Evolutionary conservation across 2,797 vertebrate species (phyloP).

Genomic region (Mormyrops attenuatus): DNA sequence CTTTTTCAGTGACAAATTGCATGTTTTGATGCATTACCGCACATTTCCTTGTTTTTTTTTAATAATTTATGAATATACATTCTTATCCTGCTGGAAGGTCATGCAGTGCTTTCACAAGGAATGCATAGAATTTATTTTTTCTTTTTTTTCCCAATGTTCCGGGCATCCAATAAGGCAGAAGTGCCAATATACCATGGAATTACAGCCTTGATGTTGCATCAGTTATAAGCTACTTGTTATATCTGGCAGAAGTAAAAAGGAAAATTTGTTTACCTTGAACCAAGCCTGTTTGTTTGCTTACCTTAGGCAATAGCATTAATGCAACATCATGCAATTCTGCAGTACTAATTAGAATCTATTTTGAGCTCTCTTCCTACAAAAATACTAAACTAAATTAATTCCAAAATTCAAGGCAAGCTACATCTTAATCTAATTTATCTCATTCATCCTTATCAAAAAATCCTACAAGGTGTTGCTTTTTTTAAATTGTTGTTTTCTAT

Average conservation of each 20-base stretch:
- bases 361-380: neutral
- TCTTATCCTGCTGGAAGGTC: neutral
- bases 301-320: neutral
- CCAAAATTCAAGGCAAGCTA: neutral
- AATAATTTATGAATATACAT: neutral
- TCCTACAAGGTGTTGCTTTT: neutral
- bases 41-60: neutral
- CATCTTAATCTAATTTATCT: neutral
- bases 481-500: neutral
- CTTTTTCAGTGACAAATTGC: neutral
- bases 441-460: neutral
- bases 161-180: neutral
- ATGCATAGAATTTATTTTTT: neutral
- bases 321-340: neutral
- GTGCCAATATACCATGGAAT: conserved; percentile 19
- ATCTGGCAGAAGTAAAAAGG: neutral
- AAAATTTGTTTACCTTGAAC: neutral
- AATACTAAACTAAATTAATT: neutral
- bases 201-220: neutral
- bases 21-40: neutral
- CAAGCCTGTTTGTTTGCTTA: neutral
- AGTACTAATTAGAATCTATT: neutral
- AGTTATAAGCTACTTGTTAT: neutral
- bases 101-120: neutral
- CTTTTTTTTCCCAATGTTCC: neutral